Evolutionary conservation across 2,113 vertebrate species (phyloP).

Genomic region (Barnardius zonarius): DNA sequence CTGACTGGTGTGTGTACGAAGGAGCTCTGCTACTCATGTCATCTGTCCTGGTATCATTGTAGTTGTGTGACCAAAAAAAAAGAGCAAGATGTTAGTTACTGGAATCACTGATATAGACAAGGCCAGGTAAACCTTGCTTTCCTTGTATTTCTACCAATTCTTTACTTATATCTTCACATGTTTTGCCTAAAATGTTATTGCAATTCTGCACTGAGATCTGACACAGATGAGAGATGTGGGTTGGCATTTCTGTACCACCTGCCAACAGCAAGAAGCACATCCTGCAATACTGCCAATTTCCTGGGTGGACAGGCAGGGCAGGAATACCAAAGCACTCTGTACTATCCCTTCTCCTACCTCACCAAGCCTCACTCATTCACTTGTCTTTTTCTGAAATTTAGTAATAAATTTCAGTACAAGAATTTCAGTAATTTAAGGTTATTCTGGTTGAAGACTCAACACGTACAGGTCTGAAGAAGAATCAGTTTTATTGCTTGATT

Average conservation of each 20-base stretch:
- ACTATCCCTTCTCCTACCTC: not conserved
- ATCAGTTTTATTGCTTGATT: not conserved
- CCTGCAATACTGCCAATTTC: not conserved
- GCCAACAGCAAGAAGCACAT: not conserved
- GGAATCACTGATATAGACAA: not conserved
- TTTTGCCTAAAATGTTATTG: not conserved
- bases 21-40: not conserved
- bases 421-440: not conserved
- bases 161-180: not conserved
- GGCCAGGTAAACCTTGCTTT: not conserved
- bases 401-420: not conserved
- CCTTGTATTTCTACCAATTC: not conserved
- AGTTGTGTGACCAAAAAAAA: not conserved
- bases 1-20: fast-evolving
- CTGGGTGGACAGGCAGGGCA: not conserved
- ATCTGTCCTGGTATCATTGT: not conserved
- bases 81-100: not conserved
- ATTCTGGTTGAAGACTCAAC: not conserved
- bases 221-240: not conserved
- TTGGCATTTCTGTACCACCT: not conserved
- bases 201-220: not conserved
- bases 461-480: not conserved
- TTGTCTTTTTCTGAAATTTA: not conserved
- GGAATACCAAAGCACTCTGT: not conserved
- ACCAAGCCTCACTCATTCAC: not conserved